Percentiles rank a stretch among this genome's conserved stretches.
Conservation (phyloP, 2,888 invertebrate species). For the Acrocyrtus sp. region DNA sequence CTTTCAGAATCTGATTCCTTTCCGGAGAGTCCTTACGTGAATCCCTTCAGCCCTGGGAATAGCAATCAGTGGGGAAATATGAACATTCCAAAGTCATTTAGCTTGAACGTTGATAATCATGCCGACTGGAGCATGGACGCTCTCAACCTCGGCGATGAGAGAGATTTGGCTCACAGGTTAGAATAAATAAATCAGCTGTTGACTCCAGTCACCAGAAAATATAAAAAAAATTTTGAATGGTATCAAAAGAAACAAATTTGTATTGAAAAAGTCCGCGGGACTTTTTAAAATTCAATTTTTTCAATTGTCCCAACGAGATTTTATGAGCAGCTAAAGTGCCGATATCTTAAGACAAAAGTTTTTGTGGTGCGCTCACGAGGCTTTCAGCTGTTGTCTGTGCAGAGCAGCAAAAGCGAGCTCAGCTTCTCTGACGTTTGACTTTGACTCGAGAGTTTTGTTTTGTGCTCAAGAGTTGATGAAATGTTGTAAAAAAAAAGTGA, state of each 20-base stretch:
- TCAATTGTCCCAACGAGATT: not conserved
- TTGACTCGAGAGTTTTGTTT: too few species aligned
- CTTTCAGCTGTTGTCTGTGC: not conserved
- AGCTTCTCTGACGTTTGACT: too few species aligned
- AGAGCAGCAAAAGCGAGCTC: too few species aligned
- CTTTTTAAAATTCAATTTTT: too few species aligned
- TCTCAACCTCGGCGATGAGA: slow-evolving; percentile 62
- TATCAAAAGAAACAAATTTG: not conserved
- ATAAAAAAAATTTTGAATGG: too few species aligned
- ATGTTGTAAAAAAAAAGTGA: too few species aligned
- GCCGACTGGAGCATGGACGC: slow-evolving; percentile 57
- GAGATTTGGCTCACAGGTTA: slow-evolving; percentile 63
- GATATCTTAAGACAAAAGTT: not conserved
- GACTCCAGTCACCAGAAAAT: too few species aligned
- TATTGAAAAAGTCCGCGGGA: too few species aligned
- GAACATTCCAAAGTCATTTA: slow-evolving; percentile 59
- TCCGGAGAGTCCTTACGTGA: slow-evolving; percentile 60
- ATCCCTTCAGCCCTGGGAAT: slow-evolving; percentile 55
- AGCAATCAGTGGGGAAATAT: slow-evolving; percentile 59
- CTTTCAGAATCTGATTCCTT: slow-evolving; percentile 62
- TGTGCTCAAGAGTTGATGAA: too few species aligned
- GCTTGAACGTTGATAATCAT: slow-evolving; percentile 54
- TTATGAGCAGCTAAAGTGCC: not conserved
- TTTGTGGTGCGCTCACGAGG: not conserved
- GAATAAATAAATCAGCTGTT: slow-evolving; percentile 13